Conservation (phyloP, 2,888 invertebrate species). For the Galeopsomyia nigrocyanea region DNA sequence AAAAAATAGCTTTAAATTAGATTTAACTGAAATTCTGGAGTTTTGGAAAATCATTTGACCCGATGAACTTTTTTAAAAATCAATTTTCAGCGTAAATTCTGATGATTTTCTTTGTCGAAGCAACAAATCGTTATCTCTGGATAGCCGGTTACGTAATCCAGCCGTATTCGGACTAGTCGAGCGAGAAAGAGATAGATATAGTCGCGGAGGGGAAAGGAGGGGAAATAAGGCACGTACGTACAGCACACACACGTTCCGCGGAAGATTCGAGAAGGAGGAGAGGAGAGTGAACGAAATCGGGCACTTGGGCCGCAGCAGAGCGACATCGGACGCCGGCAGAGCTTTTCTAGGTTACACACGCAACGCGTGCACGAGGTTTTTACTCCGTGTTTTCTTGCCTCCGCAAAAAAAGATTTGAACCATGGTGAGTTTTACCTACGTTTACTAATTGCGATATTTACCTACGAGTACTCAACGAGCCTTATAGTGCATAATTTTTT, state of each 20-base stretch:
- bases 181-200: neutral
- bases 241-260: neutral
- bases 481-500: no score
- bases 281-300: neutral
- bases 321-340: constrained; percentile 44
- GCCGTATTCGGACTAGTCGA: neutral
- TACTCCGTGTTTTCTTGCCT: constrained; percentile 10
- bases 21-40: no score
- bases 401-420: constrained; percentile 1
- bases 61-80: no score
- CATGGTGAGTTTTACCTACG: constrained; percentile 24
- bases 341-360: constrained; percentile 18
- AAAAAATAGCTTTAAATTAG: no score
- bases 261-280: constrained; percentile 41
- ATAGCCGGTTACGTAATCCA: constrained; percentile 13
- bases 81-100: no score
- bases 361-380: constrained; percentile 36
- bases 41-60: no score
- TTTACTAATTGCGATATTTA: neutral
- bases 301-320: constrained; percentile 7
- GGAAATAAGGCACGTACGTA: neutral
- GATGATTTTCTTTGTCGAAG: no score
- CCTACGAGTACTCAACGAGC: no score
- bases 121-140: constrained; percentile 17
- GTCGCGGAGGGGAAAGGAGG: neutral